Conservation (phyloP, 1,140 invertebrate genomes). For the Conopomorpha cramerella region DNA sequence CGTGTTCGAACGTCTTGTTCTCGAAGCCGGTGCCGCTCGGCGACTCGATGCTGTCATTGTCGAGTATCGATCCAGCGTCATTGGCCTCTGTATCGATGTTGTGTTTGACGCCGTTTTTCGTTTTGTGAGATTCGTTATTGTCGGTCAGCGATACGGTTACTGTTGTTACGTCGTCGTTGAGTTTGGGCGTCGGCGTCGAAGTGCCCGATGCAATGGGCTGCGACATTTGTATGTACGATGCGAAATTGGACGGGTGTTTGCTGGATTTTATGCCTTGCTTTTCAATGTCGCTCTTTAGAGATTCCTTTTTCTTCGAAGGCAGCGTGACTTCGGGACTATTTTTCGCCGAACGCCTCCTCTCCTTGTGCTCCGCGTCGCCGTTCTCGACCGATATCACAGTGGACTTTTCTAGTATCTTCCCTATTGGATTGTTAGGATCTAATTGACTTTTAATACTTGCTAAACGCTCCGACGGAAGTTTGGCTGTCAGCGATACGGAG, state of each 20-base stretch:
- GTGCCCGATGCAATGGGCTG: conserved; percentile 36
- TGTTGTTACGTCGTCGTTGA: conserved; percentile 10
- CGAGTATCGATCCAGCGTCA: conserved; percentile 16
- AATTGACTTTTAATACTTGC: conserved; percentile 49
- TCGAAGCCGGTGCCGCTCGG: conserved; percentile 52
- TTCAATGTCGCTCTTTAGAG: conserved; percentile 47
- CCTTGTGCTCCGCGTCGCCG: conserved; percentile 34
- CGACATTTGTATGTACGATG: conserved; percentile 63
- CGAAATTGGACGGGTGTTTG: conserved; percentile 60
- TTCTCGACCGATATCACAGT: conserved; percentile 53
- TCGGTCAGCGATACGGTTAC: conserved; percentile 14
- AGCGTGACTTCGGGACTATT: conserved; percentile 22
- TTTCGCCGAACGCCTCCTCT: conserved; percentile 6
- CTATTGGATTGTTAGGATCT: conserved; percentile 54
- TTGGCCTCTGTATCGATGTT: conserved; percentile 41
- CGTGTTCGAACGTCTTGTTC: conserved; percentile 58
- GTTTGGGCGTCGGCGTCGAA: conserved; percentile 15
- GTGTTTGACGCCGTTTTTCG: conserved; percentile 27
- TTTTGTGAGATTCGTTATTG: conserved; percentile 12
- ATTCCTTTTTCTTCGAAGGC: conserved; percentile 20
- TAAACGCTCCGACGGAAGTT: conserved; percentile 34
- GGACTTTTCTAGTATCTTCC: conserved; percentile 56
- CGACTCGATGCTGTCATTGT: conserved; percentile 42
- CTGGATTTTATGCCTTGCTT: conserved; percentile 38
- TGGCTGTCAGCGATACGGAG: conserved; percentile 33